Percentiles rank a stretch among this genome's conserved stretches.
Conservation (phyloP, 2,888 invertebrate genomes). For the Drosophila merina region DNA sequence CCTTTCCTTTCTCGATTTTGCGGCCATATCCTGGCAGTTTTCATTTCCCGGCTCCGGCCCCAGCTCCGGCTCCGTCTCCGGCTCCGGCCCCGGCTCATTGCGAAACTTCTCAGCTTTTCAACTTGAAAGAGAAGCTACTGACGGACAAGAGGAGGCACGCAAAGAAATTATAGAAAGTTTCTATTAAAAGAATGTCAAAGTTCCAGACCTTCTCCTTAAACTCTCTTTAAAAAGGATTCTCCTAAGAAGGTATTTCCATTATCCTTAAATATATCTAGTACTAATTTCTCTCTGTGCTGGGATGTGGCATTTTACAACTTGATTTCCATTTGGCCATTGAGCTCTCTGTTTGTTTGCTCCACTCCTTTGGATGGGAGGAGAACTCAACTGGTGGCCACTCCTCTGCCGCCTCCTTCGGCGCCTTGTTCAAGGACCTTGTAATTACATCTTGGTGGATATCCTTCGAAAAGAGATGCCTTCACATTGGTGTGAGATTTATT, state of each 20-base stretch:
- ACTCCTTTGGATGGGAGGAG: slow-evolving; percentile 11
- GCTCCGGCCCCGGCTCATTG: slow-evolving; percentile 49
- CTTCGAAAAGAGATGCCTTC: slow-evolving; percentile 1
- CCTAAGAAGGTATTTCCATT: not conserved
- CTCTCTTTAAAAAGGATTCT: not conserved
- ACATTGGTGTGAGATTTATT: slow-evolving; percentile 2
- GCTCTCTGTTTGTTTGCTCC: slow-evolving; percentile 57
- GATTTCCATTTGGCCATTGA: slow-evolving; percentile 64
- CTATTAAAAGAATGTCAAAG: not conserved
- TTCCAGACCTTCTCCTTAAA: not conserved
- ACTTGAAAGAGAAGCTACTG: slow-evolving; percentile 23
- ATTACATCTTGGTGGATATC: slow-evolving; percentile 8
- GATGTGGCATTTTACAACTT: slow-evolving; percentile 61
- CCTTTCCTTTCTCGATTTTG: slow-evolving; percentile 31
- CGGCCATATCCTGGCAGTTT: slow-evolving; percentile 54
- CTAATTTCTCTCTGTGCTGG: not conserved
- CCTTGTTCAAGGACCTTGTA: slow-evolving; percentile 1
- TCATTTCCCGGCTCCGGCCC: slow-evolving; percentile 43
- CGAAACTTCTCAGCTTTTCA: slow-evolving; percentile 49
- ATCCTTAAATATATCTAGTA: not conserved
- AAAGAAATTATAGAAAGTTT: not conserved
- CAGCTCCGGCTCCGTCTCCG: not conserved
- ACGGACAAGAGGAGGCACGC: slow-evolving; percentile 6
- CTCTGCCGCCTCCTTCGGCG: not conserved
- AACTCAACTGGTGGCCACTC: slow-evolving; percentile 45